Base-by-base conservation (phyloP, 2,888 invertebrate genomes). In the Himalopsyche anomala region DNA sequence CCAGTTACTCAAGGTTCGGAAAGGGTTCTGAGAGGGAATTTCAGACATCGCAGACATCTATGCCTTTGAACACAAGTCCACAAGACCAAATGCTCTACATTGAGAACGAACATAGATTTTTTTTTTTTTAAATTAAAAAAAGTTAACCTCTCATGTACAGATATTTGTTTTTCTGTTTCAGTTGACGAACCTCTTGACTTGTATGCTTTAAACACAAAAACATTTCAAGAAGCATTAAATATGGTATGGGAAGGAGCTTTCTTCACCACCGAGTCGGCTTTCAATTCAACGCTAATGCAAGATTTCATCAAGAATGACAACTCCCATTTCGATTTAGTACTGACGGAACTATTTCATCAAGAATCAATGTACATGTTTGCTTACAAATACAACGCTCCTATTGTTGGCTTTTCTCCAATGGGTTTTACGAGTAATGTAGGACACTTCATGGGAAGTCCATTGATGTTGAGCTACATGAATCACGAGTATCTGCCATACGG, bases 391-490 rank as follows among this genome's bases (percentile, higher is more conserved):
- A 89, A 90, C n/a, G 89, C 89, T 0, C 89, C 89, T 12, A 42
- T 89, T 40, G 88, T 89, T n/a, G 82, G 89, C 4, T 79, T 89
- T 1, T 87, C 87, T 56, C 86, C 89, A 3, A 88, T 89, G 84
- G 89, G 89, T 6, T 86, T 86, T 74, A 88, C 87, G 2, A 89
- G 89, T 11, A 89, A 88, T 38, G 81, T 89, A 8, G 89, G 88
- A 36, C 88, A 89, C n/a, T 88, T 84, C 42, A 89, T 89, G 87
- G 89, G 89, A 12, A 89, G 88, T 80, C 86, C 89, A 11, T 51
- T 89, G 55, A 87, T 89, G 69, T 28, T 89, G 89, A 92, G 94
- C 0, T 92, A 92, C 89, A 91, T 93, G 51, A 93, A 94, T 0
- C 92, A 93, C 83, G 90, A 91, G 12, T 91, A 92, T 87, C 89